Evolutionary conservation across 1,140 invertebrate genomes (phyloP).

Genomic region (Drosophila orena): DNA sequence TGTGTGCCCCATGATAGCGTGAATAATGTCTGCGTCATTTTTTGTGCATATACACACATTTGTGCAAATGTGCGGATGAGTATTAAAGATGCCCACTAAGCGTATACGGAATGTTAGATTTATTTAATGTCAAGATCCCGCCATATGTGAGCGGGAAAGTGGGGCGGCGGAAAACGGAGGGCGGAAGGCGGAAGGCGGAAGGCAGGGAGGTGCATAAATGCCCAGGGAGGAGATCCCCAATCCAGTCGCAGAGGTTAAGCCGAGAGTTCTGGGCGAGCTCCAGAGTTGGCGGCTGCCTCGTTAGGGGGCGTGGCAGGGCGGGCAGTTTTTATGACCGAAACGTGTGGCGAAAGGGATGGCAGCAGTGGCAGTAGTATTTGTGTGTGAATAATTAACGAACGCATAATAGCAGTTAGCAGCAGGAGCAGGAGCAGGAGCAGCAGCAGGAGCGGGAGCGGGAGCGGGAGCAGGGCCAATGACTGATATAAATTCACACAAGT

Average conservation of each 20-base stretch:
- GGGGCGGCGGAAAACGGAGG: background rate
- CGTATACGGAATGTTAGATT: conserved; percentile 75
- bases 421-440: conserved; percentile 40
- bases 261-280: conserved; percentile 26
- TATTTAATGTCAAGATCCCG: conserved; percentile 79
- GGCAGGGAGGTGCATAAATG: conserved; percentile 60
- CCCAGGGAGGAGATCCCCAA: conserved; percentile 54
- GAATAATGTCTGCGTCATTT: conserved; percentile 82
- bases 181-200: too few relatives aligned
- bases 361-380: conserved; percentile 27
- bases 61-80: conserved; percentile 39
- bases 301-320: conserved; percentile 66
- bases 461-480: conserved; percentile 59
- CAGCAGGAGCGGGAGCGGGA: conserved; percentile 42
- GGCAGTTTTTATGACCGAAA: conserved; percentile 78
- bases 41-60: conserved; percentile 40
- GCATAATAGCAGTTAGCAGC: conserved; percentile 72
- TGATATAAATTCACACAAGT: conserved; percentile 82
- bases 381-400: conserved; percentile 83
- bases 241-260: conserved; percentile 59
- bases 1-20: conserved; percentile 75
- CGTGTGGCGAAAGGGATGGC: conserved; percentile 43
- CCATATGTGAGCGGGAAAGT: conserved; percentile 45
- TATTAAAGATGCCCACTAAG: conserved; percentile 79
- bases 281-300: conserved; percentile 65